These are phyloP conservation scores for Babyrousa celebensis DNA, from an alignment of 2,797 vertebrate genomes.

Conservation along the genomic window DNA sequence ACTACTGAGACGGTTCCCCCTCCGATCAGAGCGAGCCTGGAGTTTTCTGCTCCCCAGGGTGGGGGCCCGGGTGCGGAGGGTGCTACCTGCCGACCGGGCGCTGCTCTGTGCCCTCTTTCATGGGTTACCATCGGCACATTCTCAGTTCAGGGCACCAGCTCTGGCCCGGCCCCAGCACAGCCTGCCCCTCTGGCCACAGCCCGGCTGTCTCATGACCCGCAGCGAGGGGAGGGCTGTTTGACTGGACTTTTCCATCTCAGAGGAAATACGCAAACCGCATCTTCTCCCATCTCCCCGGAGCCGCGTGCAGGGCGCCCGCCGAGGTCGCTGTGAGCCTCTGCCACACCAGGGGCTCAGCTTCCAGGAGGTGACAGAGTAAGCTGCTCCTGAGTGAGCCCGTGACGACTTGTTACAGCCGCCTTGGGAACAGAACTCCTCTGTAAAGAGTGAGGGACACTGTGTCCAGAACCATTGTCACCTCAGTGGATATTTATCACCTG, in stretches of 20 bases:
- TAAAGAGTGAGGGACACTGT: rapidly evolving
- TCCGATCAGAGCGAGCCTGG: rapidly evolving
- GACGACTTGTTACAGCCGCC: rapidly evolving
- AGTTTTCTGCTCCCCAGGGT: neutral
- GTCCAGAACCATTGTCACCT: neutral
- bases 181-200: too few relatives aligned
- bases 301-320: rapidly evolving
- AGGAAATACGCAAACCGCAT: rapidly evolving
- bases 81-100: rapidly evolving
- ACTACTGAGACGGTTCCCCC: rapidly evolving
- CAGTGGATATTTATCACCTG: rapidly evolving
- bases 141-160: neutral
- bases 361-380: too few relatives aligned
- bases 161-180: neutral
- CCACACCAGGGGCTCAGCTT: rapidly evolving
- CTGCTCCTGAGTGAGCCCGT: neutral
- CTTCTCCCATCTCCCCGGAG: neutral
- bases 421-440: rapidly evolving
- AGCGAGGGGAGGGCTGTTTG: rapidly evolving
- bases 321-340: rapidly evolving
- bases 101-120: rapidly evolving
- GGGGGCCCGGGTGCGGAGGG: neutral
- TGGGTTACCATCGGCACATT: rapidly evolving
- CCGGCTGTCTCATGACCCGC: too few relatives aligned
- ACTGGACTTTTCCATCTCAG: neutral